Conservation (phyloP, 2,797 vertebrate genomes). For the Lindbergichthys nudifrons region DNA sequence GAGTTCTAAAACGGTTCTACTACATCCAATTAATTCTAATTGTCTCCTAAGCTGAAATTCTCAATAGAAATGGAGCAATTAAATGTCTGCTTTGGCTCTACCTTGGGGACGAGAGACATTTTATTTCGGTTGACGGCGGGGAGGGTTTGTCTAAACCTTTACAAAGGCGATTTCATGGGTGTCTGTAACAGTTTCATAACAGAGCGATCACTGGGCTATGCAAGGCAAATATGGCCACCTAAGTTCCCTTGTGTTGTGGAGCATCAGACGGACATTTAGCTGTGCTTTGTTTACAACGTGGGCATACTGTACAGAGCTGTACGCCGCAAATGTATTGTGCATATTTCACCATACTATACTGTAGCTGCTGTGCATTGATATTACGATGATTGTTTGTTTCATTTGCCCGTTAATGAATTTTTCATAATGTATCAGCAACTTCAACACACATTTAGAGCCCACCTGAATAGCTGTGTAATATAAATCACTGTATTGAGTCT, state of each 20-base stretch:
- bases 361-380: slow-evolving; percentile 66
- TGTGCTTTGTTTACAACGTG: slow-evolving; percentile 73
- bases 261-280: slow-evolving; percentile 63
- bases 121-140: slow-evolving; percentile 69
- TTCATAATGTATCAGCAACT: slow-evolving; percentile 36
- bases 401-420: slow-evolving; percentile 49
- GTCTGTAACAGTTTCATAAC: slow-evolving; percentile 74
- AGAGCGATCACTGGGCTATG: slow-evolving; percentile 81
- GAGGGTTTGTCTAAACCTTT: slow-evolving; percentile 72
- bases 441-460: slow-evolving; percentile 39
- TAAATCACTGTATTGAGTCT: slow-evolving; percentile 51
- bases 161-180: slow-evolving; percentile 70
- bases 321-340: slow-evolving; percentile 67
- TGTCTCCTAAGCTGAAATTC: slow-evolving; percentile 83
- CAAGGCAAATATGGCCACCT: slow-evolving; percentile 76
- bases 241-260: slow-evolving; percentile 61
- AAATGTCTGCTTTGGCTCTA: slow-evolving; percentile 79
- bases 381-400: slow-evolving; percentile 51
- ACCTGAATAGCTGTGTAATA: slow-evolving; percentile 55
- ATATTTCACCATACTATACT: slow-evolving; percentile 66
- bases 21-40: slow-evolving; percentile 85
- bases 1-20: slow-evolving; percentile 76
- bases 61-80: slow-evolving; percentile 86
- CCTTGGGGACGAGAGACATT: slow-evolving; percentile 78
- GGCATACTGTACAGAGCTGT: slow-evolving; percentile 64